Evolutionary conservation across 2,888 invertebrate species (phyloP).

Genomic region (Onthophagus sagittarius): DNA sequence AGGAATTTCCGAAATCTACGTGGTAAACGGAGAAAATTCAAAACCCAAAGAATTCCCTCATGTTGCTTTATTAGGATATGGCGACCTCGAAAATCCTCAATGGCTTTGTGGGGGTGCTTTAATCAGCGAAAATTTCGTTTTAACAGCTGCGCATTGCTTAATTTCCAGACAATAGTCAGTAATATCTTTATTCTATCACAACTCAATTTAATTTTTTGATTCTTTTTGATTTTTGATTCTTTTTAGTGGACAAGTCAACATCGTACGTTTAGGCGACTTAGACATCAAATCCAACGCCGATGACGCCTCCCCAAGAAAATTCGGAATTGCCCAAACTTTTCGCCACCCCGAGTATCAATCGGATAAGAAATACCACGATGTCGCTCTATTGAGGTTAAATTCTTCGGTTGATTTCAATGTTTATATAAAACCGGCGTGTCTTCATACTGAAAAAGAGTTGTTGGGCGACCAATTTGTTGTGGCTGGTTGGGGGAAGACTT

Average conservation of each 20-base stretch:
- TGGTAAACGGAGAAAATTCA: slow-evolving; percentile 2
- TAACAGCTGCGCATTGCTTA: slow-evolving; percentile 64
- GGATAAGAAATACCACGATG: slow-evolving; percentile 50
- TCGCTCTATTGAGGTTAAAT: slow-evolving; percentile 50
- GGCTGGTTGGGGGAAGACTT: slow-evolving; percentile 49
- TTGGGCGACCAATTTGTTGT: slow-evolving; percentile 38
- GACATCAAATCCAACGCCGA: neutral
- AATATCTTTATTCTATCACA: no score
- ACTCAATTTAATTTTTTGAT: no score
- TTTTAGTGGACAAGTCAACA: slow-evolving; percentile 10
- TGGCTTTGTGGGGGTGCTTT: slow-evolving; percentile 62
- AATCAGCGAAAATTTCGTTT: slow-evolving; percentile 56
- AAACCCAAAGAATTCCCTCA: slow-evolving; percentile 15
- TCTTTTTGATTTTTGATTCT: neutral
- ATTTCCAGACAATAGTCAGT: neutral
- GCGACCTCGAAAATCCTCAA: slow-evolving; percentile 36
- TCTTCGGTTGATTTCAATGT: slow-evolving; percentile 41
- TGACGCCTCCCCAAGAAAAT: slow-evolving; percentile 35
- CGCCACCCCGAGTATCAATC: slow-evolving; percentile 46
- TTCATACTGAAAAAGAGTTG: slow-evolving; percentile 33
- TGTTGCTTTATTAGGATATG: slow-evolving; percentile 30
- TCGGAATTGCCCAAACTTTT: slow-evolving; percentile 39
- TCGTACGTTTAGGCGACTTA: slow-evolving; percentile 45
- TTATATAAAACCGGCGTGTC: slow-evolving; percentile 49
- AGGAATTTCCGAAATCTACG: no score